Evolutionary conservation across 2,888 invertebrate genomes (phyloP), one percentile per base, ranked within the genome.

Genomic region (Heliothis peltigera): DNA sequence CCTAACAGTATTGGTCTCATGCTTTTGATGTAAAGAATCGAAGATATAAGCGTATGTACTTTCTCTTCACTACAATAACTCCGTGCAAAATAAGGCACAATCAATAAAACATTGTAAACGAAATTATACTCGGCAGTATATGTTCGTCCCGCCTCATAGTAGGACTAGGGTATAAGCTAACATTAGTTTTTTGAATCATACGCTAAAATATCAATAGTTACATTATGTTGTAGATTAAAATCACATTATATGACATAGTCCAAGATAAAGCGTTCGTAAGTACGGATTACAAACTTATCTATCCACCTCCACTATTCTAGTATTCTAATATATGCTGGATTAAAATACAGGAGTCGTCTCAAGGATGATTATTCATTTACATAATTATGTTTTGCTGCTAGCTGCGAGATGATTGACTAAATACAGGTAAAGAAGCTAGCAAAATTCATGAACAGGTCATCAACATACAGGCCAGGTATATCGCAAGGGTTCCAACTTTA

Each of bases 31-130:
- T n/a, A n/a, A n/a, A n/a, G n/a, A n/a, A n/a, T n/a, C n/a, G n/a
- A n/a, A n/a, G n/a, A n/a, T n/a, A 25, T 25, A 25, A 25, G 6
- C 1, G 4, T 25, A 2, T 25, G 3, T 25, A 8, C 1, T 28
- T 28, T 28, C 10, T 28, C 10, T 8, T 28, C 28, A 28, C 8
- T 10, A 28, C 10, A 8, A 28, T 8, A 2, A 28, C 28, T 28
- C 28, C 28, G 10, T 28, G 35, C 35, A 42, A 42, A 42, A 42
- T 17, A 42, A 42, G 42, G 42, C 42, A n/a, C 42, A 42, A 42
- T 17, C n/a, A 42, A 42, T 6, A 42, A 42, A 7, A 42, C 4
- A n/a, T 6, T 17, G 17, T 17, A 42, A 42, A 42, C 17, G 6
- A 42, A 42, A 42, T 42, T 42, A 42, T 42, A 17, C 17, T 42